phyloP scores from a whole-genome alignment of 2,888 invertebrate species.

The Polia nebulosa region DNA sequence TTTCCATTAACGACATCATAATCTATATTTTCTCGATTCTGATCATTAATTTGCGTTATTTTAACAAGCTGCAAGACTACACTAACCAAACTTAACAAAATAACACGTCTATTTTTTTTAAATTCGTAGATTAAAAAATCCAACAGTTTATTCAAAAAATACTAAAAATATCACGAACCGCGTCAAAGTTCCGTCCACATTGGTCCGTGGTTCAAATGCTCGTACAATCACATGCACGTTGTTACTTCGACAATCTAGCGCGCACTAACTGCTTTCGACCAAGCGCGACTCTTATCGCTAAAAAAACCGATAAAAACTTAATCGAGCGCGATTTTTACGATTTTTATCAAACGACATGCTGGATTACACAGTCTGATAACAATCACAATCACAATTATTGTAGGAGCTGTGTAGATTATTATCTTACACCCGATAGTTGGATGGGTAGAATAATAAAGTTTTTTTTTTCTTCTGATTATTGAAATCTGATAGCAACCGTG shows the following conservation, averaged over 20 bases:
- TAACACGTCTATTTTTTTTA: no score
- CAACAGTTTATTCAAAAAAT: neutral
- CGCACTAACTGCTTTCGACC: constrained; percentile 67
- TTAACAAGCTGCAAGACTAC: neutral
- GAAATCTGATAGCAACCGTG: constrained; percentile 35
- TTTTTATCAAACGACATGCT: constrained; percentile 87
- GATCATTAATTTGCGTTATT: neutral
- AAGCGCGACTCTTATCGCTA: constrained; percentile 70
- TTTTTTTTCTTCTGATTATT: constrained; percentile 55
- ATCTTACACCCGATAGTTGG: constrained; percentile 66
- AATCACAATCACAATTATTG: constrained; percentile 85
- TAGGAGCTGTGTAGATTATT: constrained; percentile 73
- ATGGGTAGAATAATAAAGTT: constrained; percentile 43
- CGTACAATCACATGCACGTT: constrained; percentile 56
- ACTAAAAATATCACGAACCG: constrained; percentile 56
- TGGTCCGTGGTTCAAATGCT: constrained; percentile 38
- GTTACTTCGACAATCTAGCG: constrained; percentile 61
- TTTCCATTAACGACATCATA: neutral
- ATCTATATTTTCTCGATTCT: neutral
- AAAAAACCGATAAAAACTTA: constrained; percentile 75
- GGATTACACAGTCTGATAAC: constrained; percentile 88
- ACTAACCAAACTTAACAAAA: no score
- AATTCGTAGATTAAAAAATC: no score
- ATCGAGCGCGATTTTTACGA: constrained; percentile 90
- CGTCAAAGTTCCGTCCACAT: constrained; percentile 41